These are phyloP conservation scores for Dasyprocta punctata DNA, from an alignment of 2,113 vertebrate species.

Conservation along the genomic window DNA sequence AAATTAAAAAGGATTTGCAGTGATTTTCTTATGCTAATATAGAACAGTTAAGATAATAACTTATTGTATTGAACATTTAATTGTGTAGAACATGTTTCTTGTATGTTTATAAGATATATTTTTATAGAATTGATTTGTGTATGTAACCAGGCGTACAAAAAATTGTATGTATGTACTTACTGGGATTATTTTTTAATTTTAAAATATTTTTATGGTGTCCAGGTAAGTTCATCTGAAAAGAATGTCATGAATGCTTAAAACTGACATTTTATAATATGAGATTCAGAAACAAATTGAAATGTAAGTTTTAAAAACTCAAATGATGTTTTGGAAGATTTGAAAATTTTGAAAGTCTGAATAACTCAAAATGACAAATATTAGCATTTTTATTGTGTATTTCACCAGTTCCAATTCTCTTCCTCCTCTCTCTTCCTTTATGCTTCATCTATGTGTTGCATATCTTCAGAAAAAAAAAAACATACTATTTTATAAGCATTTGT, in stretches of 20 bases:
- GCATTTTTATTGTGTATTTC: background rate
- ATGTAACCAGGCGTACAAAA: background rate
- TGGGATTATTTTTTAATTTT: slow-evolving; percentile 9
- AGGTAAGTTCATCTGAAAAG: slow-evolving; percentile 13
- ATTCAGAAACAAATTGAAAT: background rate
- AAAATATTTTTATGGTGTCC: background rate
- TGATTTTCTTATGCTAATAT: slow-evolving; percentile 42
- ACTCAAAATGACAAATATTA: slow-evolving; percentile 51
- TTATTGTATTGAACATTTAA: background rate
- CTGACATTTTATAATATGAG: background rate
- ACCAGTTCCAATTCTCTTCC: background rate
- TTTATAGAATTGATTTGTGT: slow-evolving; percentile 2
- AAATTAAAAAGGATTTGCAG: slow-evolving; percentile 39
- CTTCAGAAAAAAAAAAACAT: background rate
- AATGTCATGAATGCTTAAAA: slow-evolving; percentile 21
- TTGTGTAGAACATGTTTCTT: slow-evolving; percentile 13
- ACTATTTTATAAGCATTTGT: background rate
- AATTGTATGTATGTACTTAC: background rate
- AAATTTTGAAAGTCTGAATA: background rate
- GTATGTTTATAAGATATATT: slow-evolving; percentile 19
- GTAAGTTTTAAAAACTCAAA: background rate
- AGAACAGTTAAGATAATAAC: background rate
- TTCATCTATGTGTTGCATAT: background rate
- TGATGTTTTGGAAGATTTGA: background rate
- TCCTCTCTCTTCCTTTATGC: background rate